phyloP scores from a whole-genome alignment of 2,888 invertebrate genomes.

The Folsomia candida region DNA sequence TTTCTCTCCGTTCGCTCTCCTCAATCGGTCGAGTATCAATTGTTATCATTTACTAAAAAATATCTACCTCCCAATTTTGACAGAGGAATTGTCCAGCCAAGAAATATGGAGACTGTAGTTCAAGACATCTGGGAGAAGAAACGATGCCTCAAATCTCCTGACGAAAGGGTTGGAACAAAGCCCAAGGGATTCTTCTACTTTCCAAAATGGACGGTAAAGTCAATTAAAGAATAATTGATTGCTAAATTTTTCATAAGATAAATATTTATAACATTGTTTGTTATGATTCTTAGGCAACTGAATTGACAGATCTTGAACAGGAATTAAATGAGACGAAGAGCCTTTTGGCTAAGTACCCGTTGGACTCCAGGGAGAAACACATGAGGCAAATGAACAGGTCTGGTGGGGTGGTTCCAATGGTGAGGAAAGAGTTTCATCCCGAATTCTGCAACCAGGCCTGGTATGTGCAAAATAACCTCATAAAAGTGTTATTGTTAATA shows the following conservation, averaged over 20 bases:
- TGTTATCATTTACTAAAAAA: no score
- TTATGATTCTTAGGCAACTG: constrained; percentile 18
- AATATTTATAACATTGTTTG: not conserved
- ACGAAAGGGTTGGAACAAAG: not conserved
- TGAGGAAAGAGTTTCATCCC: constrained; percentile 61
- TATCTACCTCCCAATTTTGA: no score
- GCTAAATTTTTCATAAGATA: not conserved
- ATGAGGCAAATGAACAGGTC: constrained; percentile 76
- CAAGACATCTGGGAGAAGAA: not conserved
- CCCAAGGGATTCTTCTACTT: not conserved
- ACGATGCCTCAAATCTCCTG: not conserved
- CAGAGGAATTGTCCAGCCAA: not conserved
- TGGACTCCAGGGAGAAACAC: constrained; percentile 79
- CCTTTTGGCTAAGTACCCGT: constrained; percentile 71
- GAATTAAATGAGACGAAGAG: constrained; percentile 75
- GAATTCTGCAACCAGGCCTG: constrained; percentile 73
- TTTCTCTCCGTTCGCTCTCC: no score
- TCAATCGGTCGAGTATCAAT: no score
- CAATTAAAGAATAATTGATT: not conserved
- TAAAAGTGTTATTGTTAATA: no score
- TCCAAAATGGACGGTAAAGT: not conserved
- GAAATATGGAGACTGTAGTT: not conserved
- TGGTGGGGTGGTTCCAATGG: constrained; percentile 59
- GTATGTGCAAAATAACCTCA: no score
- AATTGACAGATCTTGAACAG: constrained; percentile 57